Percentiles rank a stretch among this genome's conserved stretches.
Conservation (phyloP, 35 echinoderm and acorn worm species). For the Eucidaris tribuloides region DNA sequence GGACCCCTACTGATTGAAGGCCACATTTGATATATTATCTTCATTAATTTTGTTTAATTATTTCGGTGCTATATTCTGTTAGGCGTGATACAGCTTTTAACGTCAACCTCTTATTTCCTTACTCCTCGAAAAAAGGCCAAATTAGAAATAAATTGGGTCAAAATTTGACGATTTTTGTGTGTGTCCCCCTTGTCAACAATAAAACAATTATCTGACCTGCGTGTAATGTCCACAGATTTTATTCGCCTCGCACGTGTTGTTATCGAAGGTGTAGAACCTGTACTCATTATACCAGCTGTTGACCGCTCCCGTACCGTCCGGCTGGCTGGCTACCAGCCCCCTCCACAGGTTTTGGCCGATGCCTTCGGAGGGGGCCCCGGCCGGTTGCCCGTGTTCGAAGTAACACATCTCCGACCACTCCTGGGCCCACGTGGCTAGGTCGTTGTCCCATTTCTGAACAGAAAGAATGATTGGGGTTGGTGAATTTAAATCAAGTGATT, state of each 20-base stretch:
- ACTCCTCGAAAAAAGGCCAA: neutral
- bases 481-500: too few relatives aligned
- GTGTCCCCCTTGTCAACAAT: neutral
- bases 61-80: too few relatives aligned
- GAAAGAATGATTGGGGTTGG: too few relatives aligned
- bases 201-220: neutral
- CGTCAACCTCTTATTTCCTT: neutral
- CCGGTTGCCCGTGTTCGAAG: neutral
- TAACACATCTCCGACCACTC: neutral
- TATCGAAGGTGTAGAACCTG: neutral
- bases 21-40: neutral
- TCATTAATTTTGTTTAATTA: neutral
- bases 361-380: neutral
- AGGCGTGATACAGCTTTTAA: too few relatives aligned
- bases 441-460: neutral
- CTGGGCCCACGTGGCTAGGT: neutral
- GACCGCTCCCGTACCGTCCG: neutral
- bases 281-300: conserved; percentile 4
- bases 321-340: neutral
- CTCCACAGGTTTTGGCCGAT: conserved; percentile 16
- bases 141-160: neutral
- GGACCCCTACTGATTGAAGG: too few relatives aligned
- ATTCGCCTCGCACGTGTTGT: neutral
- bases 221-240: conserved; percentile 1
- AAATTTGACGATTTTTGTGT: neutral